phyloP scores from a whole-genome alignment of 2,888 invertebrate species.

The Lasioglossum vierecki region DNA sequence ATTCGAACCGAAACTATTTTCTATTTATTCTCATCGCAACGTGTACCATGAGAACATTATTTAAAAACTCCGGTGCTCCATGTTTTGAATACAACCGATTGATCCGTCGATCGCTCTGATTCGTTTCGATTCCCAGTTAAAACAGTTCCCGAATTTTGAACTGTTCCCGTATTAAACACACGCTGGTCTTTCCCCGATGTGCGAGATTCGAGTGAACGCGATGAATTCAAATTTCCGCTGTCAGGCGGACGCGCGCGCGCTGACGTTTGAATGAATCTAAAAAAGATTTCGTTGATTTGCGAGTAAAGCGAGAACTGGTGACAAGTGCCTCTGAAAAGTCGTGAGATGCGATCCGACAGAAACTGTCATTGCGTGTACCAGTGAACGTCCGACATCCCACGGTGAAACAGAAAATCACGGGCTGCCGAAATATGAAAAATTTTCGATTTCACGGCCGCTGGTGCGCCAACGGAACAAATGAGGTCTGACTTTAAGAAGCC shows the following conservation, averaged over 20 bases:
- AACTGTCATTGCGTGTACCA: conserved; percentile 21
- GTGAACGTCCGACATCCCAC: background rate
- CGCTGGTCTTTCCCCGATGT: background rate
- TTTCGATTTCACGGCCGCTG: conserved; percentile 16
- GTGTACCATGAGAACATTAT: background rate
- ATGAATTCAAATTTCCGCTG: conserved; percentile 12
- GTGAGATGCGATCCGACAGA: conserved; percentile 27
- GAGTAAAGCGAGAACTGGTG: background rate
- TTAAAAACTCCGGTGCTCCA: background rate
- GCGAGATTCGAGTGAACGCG: background rate
- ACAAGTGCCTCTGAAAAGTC: conserved; percentile 7
- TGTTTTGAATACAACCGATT: background rate
- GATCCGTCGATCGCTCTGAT: background rate
- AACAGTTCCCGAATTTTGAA: background rate
- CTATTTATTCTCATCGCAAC: background rate
- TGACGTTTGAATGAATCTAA: background rate
- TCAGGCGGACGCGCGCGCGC: background rate
- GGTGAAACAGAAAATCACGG: conserved; percentile 22
- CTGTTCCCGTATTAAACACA: background rate
- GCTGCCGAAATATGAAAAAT: conserved; percentile 24
- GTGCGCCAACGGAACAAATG: background rate
- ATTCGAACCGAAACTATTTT: no score
- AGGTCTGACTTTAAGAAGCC: background rate
- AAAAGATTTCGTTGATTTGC: background rate
- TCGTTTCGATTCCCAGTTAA: background rate